Percentiles rank a stretch among this genome's conserved stretches.
Evolutionary conservation across 2,113 vertebrate species (phyloP).

Genomic region (Protobothrops mucrosquamatus): DNA sequence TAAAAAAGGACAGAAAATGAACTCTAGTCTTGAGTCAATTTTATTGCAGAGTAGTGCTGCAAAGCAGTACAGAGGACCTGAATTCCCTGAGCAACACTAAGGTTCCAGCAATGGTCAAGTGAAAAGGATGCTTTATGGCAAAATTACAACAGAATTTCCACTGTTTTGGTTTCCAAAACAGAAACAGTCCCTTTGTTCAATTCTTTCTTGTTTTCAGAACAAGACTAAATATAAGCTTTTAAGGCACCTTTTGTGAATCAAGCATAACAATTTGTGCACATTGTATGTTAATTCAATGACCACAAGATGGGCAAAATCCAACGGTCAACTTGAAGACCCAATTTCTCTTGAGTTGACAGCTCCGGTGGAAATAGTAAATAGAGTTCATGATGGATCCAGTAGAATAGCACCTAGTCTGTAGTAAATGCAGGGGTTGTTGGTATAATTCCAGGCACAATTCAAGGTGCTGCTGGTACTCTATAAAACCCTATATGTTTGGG

Average conservation of each 20-base stretch:
- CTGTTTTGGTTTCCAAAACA: not conserved
- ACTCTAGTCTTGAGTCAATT: slow-evolving; percentile 43
- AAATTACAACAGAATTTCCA: not conserved
- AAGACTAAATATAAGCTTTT: not conserved
- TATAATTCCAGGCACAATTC: not conserved
- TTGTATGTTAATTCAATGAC: not conserved
- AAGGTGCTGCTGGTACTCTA: not conserved
- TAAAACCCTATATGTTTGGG: not conserved
- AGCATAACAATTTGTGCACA: not conserved
- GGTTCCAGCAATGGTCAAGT: not conserved
- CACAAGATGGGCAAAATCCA: not conserved
- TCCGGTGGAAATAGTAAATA: not conserved
- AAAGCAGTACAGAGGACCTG: slow-evolving; percentile 37
- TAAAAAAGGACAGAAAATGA: slow-evolving; percentile 47
- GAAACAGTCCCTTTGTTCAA: not conserved
- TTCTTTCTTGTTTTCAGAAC: not conserved
- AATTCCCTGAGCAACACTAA: slow-evolving; percentile 19
- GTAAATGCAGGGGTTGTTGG: not conserved
- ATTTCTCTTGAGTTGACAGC: not conserved
- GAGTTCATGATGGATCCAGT: not conserved
- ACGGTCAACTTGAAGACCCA: not conserved
- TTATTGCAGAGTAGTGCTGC: slow-evolving; percentile 22
- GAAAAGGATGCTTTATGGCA: not conserved
- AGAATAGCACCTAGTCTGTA: not conserved
- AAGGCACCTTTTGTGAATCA: not conserved